Evolutionary conservation across 1,140 invertebrate species (phyloP).

Genomic region (Drosophila subpulchrella): DNA sequence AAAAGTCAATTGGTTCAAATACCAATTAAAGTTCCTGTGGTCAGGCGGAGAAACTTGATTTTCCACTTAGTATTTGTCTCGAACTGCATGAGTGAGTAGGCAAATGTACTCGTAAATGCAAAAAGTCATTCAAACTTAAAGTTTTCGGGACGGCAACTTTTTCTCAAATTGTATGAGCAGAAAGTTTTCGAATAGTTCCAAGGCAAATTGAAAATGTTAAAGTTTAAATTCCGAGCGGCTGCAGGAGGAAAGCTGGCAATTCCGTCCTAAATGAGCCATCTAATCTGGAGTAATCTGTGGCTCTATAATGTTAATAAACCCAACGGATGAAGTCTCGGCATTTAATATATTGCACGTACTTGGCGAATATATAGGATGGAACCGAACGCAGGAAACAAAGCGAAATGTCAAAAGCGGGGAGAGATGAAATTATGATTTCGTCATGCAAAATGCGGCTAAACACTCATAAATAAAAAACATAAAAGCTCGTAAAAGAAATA

Average conservation of each 20-base stretch:
- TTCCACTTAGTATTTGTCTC: conserved; percentile 48
- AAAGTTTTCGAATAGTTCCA: conserved; percentile 27
- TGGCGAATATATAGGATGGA: conserved; percentile 50
- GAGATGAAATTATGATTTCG: conserved; percentile 79
- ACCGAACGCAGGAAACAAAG: conserved; percentile 62
- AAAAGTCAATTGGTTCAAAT: conserved; percentile 45
- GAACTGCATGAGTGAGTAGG: conserved; percentile 21
- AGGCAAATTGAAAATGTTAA: conserved; percentile 44
- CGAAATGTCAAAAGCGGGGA: conserved; percentile 65
- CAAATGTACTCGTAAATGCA: conserved; percentile 66
- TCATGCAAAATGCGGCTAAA: conserved; percentile 78
- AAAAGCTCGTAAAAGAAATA: conserved; percentile 55
- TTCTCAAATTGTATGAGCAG: conserved; percentile 47
- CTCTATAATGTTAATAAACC: conserved; percentile 72
- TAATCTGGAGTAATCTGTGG: conserved; percentile 63
- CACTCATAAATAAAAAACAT: conserved; percentile 73
- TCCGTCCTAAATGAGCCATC: conserved; percentile 57
- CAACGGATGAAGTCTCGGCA: conserved; percentile 35
- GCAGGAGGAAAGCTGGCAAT: conserved; percentile 11
- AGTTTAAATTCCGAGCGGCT: conserved; percentile 31
- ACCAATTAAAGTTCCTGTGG: conserved; percentile 49
- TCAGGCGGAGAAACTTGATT: conserved; percentile 34
- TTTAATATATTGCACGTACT: conserved; percentile 72
- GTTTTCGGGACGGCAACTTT: conserved; percentile 57
- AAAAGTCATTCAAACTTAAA: conserved; percentile 73